Conservation (phyloP, 2,888 invertebrate genomes). For the Phalera bucephala region DNA sequence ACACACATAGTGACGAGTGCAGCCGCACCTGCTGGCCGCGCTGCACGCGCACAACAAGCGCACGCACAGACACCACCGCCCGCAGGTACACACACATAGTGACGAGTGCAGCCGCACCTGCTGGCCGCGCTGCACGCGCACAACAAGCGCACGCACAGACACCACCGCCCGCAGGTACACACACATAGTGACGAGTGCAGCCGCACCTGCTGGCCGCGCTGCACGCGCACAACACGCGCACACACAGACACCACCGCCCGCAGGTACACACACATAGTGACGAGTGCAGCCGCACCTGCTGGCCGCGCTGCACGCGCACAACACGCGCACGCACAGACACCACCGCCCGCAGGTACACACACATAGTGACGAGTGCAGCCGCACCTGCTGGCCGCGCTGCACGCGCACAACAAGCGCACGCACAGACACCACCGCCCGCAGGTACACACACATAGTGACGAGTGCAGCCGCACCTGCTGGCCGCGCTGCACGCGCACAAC, state of each 20-base stretch:
- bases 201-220: slow-evolving; percentile 82
- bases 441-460: too few relatives aligned
- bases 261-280: slow-evolving; percentile 28
- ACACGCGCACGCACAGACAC: too few relatives aligned
- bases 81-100: slow-evolving; percentile 29
- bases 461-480: too few relatives aligned
- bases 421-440: too few relatives aligned
- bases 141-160: slow-evolving; percentile 40
- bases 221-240: slow-evolving; percentile 72
- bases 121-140: slow-evolving; percentile 74
- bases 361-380: too few relatives aligned
- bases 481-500: too few relatives aligned
- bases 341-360: too few relatives aligned
- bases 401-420: too few relatives aligned
- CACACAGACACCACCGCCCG: slow-evolving; percentile 26
- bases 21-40: slow-evolving; percentile 84
- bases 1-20: slow-evolving; percentile 56
- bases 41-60: slow-evolving; percentile 74
- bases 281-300: too few relatives aligned
- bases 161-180: slow-evolving; percentile 37
- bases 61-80: slow-evolving; percentile 26
- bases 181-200: slow-evolving; percentile 69
- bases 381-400: too few relatives aligned
- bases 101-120: slow-evolving; percentile 87
- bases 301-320: too few relatives aligned